phyloP scores from a whole-genome alignment of 2,888 invertebrate genomes.

The Pegoplata infirma region DNA sequence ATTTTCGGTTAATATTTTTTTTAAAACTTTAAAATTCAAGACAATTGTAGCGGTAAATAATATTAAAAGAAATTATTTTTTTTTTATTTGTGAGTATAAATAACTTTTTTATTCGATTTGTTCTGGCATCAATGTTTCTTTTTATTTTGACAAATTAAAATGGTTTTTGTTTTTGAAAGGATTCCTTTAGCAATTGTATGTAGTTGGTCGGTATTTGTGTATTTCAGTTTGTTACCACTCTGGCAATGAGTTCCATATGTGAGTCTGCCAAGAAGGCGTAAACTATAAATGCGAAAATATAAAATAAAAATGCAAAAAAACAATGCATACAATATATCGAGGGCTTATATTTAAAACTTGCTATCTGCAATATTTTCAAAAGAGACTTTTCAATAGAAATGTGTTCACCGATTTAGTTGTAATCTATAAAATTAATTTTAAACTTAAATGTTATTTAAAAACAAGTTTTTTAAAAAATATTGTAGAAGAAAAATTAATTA shows the following conservation, averaged over 20 bases:
- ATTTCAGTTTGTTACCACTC: conserved; percentile 25
- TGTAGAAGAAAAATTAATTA: too few species aligned
- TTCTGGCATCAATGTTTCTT: conserved; percentile 12
- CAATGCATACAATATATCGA: too few species aligned
- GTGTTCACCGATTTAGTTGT: too few species aligned
- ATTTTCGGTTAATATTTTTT: not conserved
- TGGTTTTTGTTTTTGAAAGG: conserved; percentile 60
- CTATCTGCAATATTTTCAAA: too few species aligned
- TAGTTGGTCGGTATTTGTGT: too few species aligned
- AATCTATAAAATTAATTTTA: too few species aligned
- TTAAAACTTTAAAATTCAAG: conserved; percentile 34
- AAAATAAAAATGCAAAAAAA: not conserved
- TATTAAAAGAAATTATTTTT: not conserved
- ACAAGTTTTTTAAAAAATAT: too few species aligned
- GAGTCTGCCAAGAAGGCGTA: conserved; percentile 60
- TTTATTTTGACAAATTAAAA: conserved; percentile 63
- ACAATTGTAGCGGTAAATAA: conserved; percentile 6
- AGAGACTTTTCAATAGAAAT: too few species aligned
- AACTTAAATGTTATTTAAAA: too few species aligned
- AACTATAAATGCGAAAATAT: conserved; percentile 40
- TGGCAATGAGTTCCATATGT: conserved; percentile 40
- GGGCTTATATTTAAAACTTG: too few species aligned
- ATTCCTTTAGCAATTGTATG: conserved; percentile 50
- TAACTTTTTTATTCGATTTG: too few species aligned
- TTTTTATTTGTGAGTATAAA: not conserved